These are phyloP conservation scores for Itoplectis maculator DNA, from an alignment of 2,888 invertebrate species.

Conservation along the genomic window DNA sequence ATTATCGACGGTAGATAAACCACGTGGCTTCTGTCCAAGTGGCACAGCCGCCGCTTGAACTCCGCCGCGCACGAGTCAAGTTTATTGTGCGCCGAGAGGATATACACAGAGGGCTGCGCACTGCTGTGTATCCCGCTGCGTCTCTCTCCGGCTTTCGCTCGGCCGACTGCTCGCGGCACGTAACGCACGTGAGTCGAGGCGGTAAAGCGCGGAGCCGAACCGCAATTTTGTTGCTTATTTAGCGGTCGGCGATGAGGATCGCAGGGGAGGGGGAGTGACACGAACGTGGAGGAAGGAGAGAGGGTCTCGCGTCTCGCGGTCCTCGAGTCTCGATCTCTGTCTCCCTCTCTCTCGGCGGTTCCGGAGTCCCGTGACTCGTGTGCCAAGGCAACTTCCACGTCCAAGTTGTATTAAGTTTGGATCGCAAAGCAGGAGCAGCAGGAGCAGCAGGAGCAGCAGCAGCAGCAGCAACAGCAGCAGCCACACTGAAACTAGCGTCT, in stretches of 20 bases:
- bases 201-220: conserved; percentile 15
- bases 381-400: conserved; percentile 42
- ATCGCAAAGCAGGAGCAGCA: conserved; percentile 54
- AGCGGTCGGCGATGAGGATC: neutral
- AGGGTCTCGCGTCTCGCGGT: neutral
- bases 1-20: conserved; percentile 35
- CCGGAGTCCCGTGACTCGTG: conserved; percentile 31
- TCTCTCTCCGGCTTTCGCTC: neutral
- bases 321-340: conserved; percentile 22
- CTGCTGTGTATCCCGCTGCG: no score
- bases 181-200: no score
- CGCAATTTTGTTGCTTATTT: conserved; percentile 56
- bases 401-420: conserved; percentile 64
- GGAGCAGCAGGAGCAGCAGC: conserved; percentile 8
- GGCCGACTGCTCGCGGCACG: conserved; percentile 11
- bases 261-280: conserved; percentile 14
- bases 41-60: neutral
- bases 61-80: conserved; percentile 11
- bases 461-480: neutral
- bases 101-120: no score
- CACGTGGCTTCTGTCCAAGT: conserved; percentile 36
- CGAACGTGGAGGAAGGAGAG: no score
- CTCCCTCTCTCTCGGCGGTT: neutral
- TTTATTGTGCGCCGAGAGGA: neutral
- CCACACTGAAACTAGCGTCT: conserved; percentile 48